phyloP scores from a whole-genome alignment of 2,888 invertebrate species.

The Oscheius sp. region DNA sequence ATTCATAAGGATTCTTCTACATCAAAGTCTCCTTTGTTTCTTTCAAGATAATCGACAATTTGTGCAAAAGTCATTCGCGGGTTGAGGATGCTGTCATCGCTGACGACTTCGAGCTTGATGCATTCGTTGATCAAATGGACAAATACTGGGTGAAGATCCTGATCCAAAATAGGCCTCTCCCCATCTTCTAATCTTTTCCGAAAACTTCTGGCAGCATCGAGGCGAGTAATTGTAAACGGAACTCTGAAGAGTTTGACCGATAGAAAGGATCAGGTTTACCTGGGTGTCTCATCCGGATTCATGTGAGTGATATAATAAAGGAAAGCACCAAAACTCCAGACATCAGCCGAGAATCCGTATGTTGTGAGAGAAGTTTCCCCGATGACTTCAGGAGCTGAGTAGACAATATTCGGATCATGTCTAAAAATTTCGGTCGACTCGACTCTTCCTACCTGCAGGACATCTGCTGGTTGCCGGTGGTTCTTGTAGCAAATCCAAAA shows the following conservation, averaged over 20 bases:
- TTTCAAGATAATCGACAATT: neutral
- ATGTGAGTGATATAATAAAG: neutral
- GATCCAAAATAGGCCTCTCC: neutral
- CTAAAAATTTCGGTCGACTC: neutral
- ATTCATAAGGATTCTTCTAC: neutral
- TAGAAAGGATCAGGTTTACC: neutral
- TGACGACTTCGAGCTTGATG: neutral
- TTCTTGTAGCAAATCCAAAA: slow-evolving; percentile 3
- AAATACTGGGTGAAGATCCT: neutral
- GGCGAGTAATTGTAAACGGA: neutral
- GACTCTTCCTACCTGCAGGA: neutral
- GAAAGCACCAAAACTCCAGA: slow-evolving; percentile 7
- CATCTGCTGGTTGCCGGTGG: neutral
- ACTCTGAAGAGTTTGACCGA: neutral
- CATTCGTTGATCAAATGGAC: neutral
- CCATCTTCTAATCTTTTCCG: neutral
- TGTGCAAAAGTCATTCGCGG: neutral
- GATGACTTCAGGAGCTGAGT: slow-evolving; percentile 18
- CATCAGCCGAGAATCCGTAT: slow-evolving; percentile 14
- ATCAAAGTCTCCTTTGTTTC: neutral
- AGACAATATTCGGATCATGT: slow-evolving; percentile 10
- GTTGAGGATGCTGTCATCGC: neutral
- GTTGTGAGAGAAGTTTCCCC: neutral
- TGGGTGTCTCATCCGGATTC: neutral
- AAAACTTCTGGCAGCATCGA: neutral